Evolutionary conservation across 1,140 invertebrate genomes (phyloP).

Genomic region (Drosophila neocordata): DNA sequence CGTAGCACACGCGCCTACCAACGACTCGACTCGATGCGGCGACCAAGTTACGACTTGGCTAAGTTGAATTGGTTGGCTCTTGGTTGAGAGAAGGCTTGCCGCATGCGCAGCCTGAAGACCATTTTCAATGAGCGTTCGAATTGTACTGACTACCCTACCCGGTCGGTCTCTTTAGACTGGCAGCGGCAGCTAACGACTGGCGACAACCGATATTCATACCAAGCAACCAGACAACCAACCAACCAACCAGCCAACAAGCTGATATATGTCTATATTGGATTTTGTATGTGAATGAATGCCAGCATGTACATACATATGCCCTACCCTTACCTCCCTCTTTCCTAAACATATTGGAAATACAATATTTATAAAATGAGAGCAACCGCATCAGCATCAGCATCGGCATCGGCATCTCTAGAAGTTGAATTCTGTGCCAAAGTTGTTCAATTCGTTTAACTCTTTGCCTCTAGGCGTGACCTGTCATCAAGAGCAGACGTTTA

Average conservation of each 20-base stretch:
- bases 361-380: constrained; percentile 12
- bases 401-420: constrained; percentile 10
- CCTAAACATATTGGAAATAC: background rate
- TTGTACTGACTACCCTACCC: constrained; percentile 55
- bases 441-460: background rate
- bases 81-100: constrained; percentile 34
- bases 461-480: constrained; percentile 39
- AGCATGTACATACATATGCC: background rate
- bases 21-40: constrained; percentile 34
- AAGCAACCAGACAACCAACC: background rate
- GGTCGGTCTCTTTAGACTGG: background rate
- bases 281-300: constrained; percentile 5
- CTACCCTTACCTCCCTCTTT: background rate
- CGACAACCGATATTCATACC: background rate
- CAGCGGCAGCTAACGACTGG: background rate
- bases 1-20: constrained; percentile 41
- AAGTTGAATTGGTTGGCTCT: constrained; percentile 18
- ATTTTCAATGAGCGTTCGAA: constrained; percentile 78
- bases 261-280: background rate
- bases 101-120: constrained; percentile 73
- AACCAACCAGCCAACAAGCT: background rate
- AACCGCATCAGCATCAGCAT: background rate
- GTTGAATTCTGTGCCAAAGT: constrained; percentile 17
- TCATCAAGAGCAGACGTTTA: constrained; percentile 39
- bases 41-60: constrained; percentile 24